Base-by-base conservation (phyloP, 2,888 invertebrate species). In the Drosophila kambysellisi region DNA sequence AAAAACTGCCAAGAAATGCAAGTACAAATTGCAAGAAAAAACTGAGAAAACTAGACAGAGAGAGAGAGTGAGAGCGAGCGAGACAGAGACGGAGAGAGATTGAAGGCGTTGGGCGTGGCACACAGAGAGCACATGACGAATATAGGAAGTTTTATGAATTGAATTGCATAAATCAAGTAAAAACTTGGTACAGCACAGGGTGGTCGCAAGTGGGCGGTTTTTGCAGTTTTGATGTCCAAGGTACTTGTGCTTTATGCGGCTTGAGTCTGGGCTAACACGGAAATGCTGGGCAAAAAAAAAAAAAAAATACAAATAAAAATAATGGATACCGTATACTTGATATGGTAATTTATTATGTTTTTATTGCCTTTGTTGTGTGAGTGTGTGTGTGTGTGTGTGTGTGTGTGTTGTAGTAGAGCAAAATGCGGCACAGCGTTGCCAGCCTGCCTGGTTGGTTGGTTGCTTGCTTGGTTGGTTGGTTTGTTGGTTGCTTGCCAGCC, bases 281-380 rank as follows among this genome's bases (percentile, higher is more conserved):
- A 85, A 85, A 86, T 77, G 87, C 82, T 81, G 83, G 76, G 73
- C 73, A 30, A 29, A 53, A 62, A 46, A 11, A 46, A 46, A 46
- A 53, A 62, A 46, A 6, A 46, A 25, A 25, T 46, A 46, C 7
- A 46, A 46, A 46, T 25, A 46, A 46, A 79, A 72, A 81, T 79
- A 79, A 79, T 79, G 79, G 81, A 69, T 77, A 63, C 76, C 79
- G 82, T 87, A 88, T 88, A 91, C 87, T 91, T 91, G 91, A 91
- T 91, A 91, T 91, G 88, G 91, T 91, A 90, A 91, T 91, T 91
- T 91, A 91, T 91, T 90, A 91, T 87, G 82, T 88, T 91, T 88
- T 91, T 91, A 91, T 91, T 91, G 89, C 85, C 83, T 81, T 89
- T 87, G 91, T 89, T 87, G 72, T 20, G 5, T n/a, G 11, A n/a